Conservation (phyloP, 2,113 vertebrate species). For the Rhea pennata region DNA sequence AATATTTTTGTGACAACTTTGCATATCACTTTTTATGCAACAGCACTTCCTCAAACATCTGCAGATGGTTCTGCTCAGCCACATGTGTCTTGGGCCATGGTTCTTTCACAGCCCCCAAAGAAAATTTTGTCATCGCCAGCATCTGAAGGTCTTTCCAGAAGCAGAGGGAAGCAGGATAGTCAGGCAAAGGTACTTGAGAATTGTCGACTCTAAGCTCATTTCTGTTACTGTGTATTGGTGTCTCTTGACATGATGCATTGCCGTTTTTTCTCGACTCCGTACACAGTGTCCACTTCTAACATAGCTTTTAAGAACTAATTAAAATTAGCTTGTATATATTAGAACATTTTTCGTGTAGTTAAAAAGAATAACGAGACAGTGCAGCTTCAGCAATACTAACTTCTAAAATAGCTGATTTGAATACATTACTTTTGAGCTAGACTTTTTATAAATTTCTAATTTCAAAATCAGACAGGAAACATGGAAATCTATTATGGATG, state of each 20-base stretch:
- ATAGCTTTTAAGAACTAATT: background rate
- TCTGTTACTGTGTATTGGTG: background rate
- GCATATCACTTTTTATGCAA: background rate
- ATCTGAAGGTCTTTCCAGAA: conserved; percentile 44
- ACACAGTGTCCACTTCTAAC: background rate
- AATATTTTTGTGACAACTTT: background rate
- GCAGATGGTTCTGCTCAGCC: conserved; percentile 68
- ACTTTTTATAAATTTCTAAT: background rate
- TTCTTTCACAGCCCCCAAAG: conserved; percentile 64
- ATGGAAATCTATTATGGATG: background rate
- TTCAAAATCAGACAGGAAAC: background rate
- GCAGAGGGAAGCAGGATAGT: conserved; percentile 38
- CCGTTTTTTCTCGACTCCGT: background rate
- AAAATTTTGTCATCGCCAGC: conserved; percentile 41
- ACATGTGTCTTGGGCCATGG: conserved; percentile 53
- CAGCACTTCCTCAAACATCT: conserved; percentile 56
- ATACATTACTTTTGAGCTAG: background rate
- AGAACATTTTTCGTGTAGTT: background rate
- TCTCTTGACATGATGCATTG: background rate
- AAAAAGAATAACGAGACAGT: background rate
- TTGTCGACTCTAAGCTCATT: background rate
- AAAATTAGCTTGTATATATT: background rate
- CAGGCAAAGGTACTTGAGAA: conserved; percentile 55
- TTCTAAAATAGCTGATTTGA: background rate
- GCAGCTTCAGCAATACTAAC: background rate